Evolutionary conservation across 92 coral and sea anemone genomes (phyloP).

Genomic region (Galaxea fascicularis): DNA sequence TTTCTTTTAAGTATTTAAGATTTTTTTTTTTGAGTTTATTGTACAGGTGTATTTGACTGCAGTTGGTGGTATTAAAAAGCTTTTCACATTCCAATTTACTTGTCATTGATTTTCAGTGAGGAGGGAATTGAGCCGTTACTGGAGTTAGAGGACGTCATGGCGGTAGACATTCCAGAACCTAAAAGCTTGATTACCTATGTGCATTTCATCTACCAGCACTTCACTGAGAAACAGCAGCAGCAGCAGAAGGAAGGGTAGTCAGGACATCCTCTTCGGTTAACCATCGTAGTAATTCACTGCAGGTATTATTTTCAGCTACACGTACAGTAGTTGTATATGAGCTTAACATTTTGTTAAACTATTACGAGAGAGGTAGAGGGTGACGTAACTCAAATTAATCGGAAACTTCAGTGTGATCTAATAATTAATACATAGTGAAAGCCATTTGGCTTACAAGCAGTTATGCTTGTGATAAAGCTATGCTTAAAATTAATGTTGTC

Average conservation of each 20-base stretch:
- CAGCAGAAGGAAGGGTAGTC: slow-evolving; percentile 30
- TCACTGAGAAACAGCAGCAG: slow-evolving; percentile 69
- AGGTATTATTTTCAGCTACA: too few relatives aligned
- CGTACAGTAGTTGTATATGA: too few relatives aligned
- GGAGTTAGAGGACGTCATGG: slow-evolving; percentile 90
- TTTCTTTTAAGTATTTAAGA: too few relatives aligned
- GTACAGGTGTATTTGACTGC: too few relatives aligned
- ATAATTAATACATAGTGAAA: too few relatives aligned
- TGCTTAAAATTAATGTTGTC: neutral
- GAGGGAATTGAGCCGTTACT: slow-evolving; percentile 92
- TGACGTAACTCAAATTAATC: neutral
- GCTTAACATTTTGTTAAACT: too few relatives aligned
- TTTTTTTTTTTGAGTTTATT: too few relatives aligned
- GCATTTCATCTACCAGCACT: slow-evolving; percentile 90
- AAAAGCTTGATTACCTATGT: slow-evolving; percentile 93
- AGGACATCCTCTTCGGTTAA: neutral
- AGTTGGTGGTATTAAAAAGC: too few relatives aligned
- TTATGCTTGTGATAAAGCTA: too few relatives aligned
- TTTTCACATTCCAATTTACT: too few relatives aligned
- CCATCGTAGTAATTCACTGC: neutral
- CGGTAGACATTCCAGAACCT: slow-evolving; percentile 86
- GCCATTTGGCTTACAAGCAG: too few relatives aligned
- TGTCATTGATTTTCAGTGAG: slow-evolving; percentile 65
- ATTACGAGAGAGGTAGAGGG: neutral
- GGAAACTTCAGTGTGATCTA: too few relatives aligned